Evolutionary conservation across 1,140 invertebrate genomes (phyloP).

Genomic region (Palaemon carinicauda): DNA sequence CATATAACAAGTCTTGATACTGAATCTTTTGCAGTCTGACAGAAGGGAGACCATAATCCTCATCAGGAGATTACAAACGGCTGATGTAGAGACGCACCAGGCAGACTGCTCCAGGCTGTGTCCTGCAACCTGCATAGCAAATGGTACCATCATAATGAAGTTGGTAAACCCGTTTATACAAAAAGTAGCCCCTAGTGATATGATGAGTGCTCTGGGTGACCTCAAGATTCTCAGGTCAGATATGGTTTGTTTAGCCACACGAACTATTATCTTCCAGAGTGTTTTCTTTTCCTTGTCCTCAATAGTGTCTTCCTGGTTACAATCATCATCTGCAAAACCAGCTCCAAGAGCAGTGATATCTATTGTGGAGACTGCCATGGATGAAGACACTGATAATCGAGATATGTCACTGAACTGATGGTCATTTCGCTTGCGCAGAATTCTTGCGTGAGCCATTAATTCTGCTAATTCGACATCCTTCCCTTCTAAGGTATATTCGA

Average conservation of each 20-base stretch:
- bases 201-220: not conserved
- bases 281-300: not conserved
- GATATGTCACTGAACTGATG: too few species aligned
- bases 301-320: not conserved
- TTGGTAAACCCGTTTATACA: not conserved
- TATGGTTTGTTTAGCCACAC: not conserved
- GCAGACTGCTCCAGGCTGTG: not conserved
- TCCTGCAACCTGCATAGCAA: constrained; percentile 13
- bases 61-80: constrained; percentile 10
- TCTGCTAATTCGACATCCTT: too few species aligned
- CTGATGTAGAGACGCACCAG: constrained; percentile 22
- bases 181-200: not conserved
- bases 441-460: too few species aligned
- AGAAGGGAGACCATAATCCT: not conserved
- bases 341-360: not conserved
- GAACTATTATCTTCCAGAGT: not conserved
- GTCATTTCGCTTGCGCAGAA: too few species aligned
- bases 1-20: not conserved
- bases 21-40: not conserved
- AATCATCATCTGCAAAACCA: not conserved
- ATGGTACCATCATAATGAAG: constrained; percentile 29
- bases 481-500: too few species aligned
- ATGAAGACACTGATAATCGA: not conserved
- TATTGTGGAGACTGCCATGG: not conserved
- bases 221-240: not conserved